Conservation (phyloP, 2,113 vertebrate species). For the Epinephelus fuscoguttatus region DNA sequence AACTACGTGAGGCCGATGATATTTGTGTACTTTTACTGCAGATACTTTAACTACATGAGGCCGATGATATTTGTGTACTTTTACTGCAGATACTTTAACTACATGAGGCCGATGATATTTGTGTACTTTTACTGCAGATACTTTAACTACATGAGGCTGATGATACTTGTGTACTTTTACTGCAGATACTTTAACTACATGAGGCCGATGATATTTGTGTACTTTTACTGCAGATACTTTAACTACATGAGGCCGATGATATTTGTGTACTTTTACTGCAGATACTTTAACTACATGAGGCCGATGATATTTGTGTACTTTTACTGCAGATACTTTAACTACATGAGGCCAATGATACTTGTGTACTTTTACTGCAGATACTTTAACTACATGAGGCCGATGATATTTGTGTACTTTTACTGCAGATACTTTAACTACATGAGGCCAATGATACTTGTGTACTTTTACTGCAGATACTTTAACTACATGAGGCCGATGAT, state of each 20-base stretch:
- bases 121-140: not conserved
- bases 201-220: not conserved
- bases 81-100: not conserved
- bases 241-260: not conserved
- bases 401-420: not conserved
- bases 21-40: not conserved
- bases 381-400: too few relatives aligned
- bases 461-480: not conserved
- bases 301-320: not conserved
- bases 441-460: too few relatives aligned
- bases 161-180: not conserved
- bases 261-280: not conserved
- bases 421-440: not conserved
- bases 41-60: not conserved
- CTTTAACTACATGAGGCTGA: not conserved
- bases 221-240: not conserved
- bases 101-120: too few relatives aligned
- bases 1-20: too few relatives aligned
- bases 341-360: not conserved
- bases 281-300: too few relatives aligned
- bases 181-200: not conserved
- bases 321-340: not conserved
- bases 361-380: not conserved
- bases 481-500: too few relatives aligned
- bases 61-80: not conserved